These are phyloP conservation scores for Argentina silus DNA, from an alignment of 2,797 vertebrate species.

Conservation along the genomic window DNA sequence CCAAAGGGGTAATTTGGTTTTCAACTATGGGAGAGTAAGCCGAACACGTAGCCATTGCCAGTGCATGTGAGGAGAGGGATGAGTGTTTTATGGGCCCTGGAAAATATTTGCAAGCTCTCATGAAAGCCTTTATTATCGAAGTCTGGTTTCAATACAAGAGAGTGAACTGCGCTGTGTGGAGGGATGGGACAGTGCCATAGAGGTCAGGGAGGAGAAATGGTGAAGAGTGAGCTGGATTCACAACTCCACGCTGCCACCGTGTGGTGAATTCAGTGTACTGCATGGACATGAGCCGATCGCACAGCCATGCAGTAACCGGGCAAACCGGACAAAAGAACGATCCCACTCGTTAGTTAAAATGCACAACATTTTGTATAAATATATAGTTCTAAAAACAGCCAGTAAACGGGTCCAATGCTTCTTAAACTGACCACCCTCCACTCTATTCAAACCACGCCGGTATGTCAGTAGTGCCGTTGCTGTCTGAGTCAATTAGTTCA, in stretches of 20 bases:
- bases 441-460: too few relatives aligned
- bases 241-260: constrained; percentile 70
- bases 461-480: too few relatives aligned
- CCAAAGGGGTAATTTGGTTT: constrained; percentile 53
- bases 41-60: constrained; percentile 30
- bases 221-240: constrained; percentile 14
- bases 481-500: too few relatives aligned
- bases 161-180: constrained; percentile 28
- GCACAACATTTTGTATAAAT: not conserved
- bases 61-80: constrained; percentile 40
- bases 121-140: constrained; percentile 59
- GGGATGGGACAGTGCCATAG: constrained; percentile 52
- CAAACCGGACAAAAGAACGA: too few relatives aligned
- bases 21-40: constrained; percentile 28
- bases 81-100: constrained; percentile 49
- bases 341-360: too few relatives aligned
- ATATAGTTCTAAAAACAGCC: too few relatives aligned
- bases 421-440: too few relatives aligned
- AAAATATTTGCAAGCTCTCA: constrained; percentile 58
- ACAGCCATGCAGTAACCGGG: not conserved
- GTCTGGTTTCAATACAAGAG: constrained; percentile 51
- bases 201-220: constrained; percentile 18
- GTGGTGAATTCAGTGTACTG: constrained; percentile 44
- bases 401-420: too few relatives aligned
- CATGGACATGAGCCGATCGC: not conserved